Evolutionary conservation across 2,888 invertebrate species (phyloP).

Genomic region (Geotrupes spiniger): DNA sequence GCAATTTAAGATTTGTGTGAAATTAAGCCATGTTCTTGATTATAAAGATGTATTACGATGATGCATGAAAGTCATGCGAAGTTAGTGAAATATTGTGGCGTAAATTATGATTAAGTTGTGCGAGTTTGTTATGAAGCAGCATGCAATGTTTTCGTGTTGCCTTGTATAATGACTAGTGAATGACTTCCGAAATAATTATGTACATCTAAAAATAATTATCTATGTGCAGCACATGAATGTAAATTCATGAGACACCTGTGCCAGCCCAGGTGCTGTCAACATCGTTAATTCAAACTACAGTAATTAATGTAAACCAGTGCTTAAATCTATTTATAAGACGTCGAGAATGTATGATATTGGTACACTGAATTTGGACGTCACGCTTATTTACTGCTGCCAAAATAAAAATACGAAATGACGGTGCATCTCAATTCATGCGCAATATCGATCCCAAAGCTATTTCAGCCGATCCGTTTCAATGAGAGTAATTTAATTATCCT

Average conservation of each 20-base stretch:
- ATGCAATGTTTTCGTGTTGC: background rate
- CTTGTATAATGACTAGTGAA: slow-evolving; percentile 16
- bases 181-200: slow-evolving; percentile 21
- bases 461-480: no score
- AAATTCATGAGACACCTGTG: slow-evolving; percentile 28
- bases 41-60: no score
- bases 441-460: background rate
- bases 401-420: slow-evolving; percentile 7
- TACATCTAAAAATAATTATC: slow-evolving; percentile 16
- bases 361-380: slow-evolving; percentile 1
- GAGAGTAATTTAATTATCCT: no score
- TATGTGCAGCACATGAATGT: slow-evolving; percentile 21
- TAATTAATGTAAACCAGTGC: slow-evolving; percentile 28
- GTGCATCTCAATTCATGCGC: background rate
- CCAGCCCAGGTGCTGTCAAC: slow-evolving; percentile 26
- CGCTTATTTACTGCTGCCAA: background rate
- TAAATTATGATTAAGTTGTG: no score
- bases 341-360: slow-evolving; percentile 4
- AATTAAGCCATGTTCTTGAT: no score
- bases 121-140: background rate
- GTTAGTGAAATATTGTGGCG: no score
- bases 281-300: slow-evolving; percentile 23
- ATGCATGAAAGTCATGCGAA: no score
- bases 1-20: no score
- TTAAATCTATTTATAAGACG: slow-evolving; percentile 23